Base-by-base conservation (phyloP, 1,140 invertebrate genomes). In the Odontomachus brunneus region DNA sequence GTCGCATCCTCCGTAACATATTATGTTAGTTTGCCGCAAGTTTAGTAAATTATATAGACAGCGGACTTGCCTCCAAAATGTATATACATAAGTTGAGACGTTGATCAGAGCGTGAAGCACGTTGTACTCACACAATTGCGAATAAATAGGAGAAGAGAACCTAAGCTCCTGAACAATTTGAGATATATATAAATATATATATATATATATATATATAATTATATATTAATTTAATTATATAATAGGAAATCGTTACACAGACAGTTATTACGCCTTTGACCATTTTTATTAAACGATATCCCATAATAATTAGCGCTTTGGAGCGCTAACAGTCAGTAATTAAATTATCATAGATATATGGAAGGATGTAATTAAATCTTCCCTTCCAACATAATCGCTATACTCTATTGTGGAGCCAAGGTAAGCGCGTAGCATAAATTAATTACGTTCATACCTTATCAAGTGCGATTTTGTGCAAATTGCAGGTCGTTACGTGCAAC, bases 211-310 rank as follows among this genome's bases (percentile, higher is more conserved):
- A n/a, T n/a, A n/a, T n/a, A n/a, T n/a, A n/a, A n/a, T n/a, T n/a
- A n/a, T n/a, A n/a, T n/a, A n/a, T n/a, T n/a, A n/a, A n/a, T n/a
- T n/a, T n/a, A n/a, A n/a, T n/a, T n/a, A n/a, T n/a, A n/a, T n/a
- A n/a, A n/a, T n/a, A n/a, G n/a, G n/a, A n/a, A n/a, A n/a, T n/a
- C n/a, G n/a, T n/a, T n/a, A n/a, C n/a, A n/a, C n/a, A 33, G 29
- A 44, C 9, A 11, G 38, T 44, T 44, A 11, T 44, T 24, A 59
- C 51, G 53, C 5, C 7, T 19, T 55, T 55, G 0, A 7, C 1
- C 22, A 33, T 55, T n/a, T 73, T 74, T 24, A 55, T 73, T 73
- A 57, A 22, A 24, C 9, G 24, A 26, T 38, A 38, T 57, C 38
- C 3, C 9, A 12, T 33, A 48, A 60, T 59, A 1, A n/a, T n/a